Evolutionary conservation across 2,888 invertebrate species (phyloP), one percentile per base, ranked within the genome.

Genomic region (Phymatocera aterrima): DNA sequence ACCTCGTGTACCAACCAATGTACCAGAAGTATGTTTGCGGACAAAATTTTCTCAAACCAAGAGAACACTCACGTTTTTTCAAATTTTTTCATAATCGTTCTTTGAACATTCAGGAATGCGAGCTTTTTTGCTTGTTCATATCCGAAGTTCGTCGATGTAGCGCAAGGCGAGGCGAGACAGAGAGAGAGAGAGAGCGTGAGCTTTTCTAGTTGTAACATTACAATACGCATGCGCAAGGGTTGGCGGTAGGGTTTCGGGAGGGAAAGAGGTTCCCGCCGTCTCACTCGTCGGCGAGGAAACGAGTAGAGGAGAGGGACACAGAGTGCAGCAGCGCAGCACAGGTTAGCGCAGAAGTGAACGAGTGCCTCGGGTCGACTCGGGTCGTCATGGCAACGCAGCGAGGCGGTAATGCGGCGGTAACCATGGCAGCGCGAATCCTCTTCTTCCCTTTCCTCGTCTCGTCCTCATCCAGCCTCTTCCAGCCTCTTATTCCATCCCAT

Each of bases 321-420:
- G 68, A 12, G 51, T 24, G 15, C 18, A 5, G 65, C 48, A 34
- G 51, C 51, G 57, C 78, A 75, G 82, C n/a, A n/a, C n/a, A 80
- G 80, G 78, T 78, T 78, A 78, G 78, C 72, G 72, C 78, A 37
- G 79, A 82, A 83, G 82, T 82, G 82, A 79, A 79, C 80, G 80
- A 78, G 79, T 78, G 78, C 68, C 82, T 78, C 79, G 83, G 72
- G 64, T 46, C 64, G 77, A 70, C 51, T 74, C 80, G 88, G 90
- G 93, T 93, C 91, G 91, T 92, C 91, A 93, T 93, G 92, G 92
- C 91, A 92, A 93, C 93, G 88, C 88, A 85, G 85, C 87, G 88
- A 90, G 90, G 90, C 89, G 90, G 90, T 90, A 90, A 89, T 90
- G 90, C 89, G 88, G 87, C 87, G 90, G 89, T 89, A 90, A 90